Evolutionary conservation across 1,140 invertebrate genomes (phyloP).

Genomic region (Drosophila nigromelanica): DNA sequence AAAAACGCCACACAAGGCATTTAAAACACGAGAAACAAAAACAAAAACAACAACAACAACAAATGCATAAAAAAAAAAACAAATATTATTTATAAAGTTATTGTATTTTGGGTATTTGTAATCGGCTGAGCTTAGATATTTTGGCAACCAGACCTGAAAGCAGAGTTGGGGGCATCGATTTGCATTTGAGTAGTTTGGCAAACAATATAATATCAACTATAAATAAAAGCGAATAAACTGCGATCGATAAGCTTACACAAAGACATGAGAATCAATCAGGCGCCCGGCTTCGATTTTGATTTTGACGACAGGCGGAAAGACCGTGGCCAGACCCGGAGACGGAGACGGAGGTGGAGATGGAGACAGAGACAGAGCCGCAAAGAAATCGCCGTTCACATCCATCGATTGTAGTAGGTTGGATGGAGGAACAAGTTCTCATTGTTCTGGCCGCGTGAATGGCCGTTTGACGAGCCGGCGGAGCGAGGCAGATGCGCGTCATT

Average conservation of each 20-base stretch:
- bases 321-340: neutral
- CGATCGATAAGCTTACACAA: conserved; percentile 28
- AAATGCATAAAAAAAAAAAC: neutral
- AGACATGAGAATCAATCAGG: conserved; percentile 43
- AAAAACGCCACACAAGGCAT: conserved; percentile 25
- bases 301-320: neutral
- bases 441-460: conserved; percentile 38
- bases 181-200: conserved; percentile 26
- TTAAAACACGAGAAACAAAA: conserved; percentile 15
- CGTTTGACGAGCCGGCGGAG: neutral
- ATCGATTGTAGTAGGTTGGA: neutral
- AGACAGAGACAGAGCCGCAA: neutral
- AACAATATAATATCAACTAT: neutral
- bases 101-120: conserved; percentile 8
- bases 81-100: conserved; percentile 17
- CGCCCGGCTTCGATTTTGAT: neutral
- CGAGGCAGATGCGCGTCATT: neutral
- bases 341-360: neutral
- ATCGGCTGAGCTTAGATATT: neutral
- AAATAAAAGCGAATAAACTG: neutral
- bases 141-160: conserved; percentile 7
- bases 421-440: conserved; percentile 76
- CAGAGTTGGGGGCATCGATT: conserved; percentile 17
- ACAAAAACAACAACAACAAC: neutral
- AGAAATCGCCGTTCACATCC: neutral